Base-by-base conservation (phyloP, 1,140 invertebrate genomes). In the Cydia splendana region DNA sequence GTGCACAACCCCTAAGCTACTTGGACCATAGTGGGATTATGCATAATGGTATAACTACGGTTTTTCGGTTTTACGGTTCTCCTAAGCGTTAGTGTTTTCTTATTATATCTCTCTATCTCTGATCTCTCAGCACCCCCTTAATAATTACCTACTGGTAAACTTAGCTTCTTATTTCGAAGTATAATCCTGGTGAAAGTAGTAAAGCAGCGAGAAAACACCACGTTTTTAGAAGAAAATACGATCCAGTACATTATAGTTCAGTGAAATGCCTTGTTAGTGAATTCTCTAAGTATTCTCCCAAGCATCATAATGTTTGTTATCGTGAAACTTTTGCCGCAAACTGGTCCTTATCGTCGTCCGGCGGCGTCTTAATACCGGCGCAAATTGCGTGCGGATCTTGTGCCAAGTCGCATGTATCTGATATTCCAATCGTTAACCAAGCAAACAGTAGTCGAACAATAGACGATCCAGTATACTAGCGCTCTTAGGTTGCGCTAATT, bases 321-420 rank as follows among this genome's bases (percentile, higher is more conserved):
- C 34, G 80, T 80, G 67, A 82, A 82, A 82, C 75, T 80, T 81
- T 79, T 69, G 13, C 76, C 65, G 53, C 76, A 80, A 78, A 78
- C 69, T 18, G 51, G 73, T 77, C 77, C 81, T 80, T 82, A 81
- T 80, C 79, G 62, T 65, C 13, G 57, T 79, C 77, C 79, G 79
- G 65, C 76, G 78, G 77, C 18, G 69, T 20, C 73, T 77, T 57
- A 77, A 18, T 74, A 45, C 15, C 53, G 74, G 71, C 74, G 65
- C 78, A 79, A 79, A 79, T 79, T 76, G 77, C 73, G 76, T 77
- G 76, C 45, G 13, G 76, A 75, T 45, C 13, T 28, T 10, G 65
- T 75, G 78, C 78, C 78, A 79, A 79, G 62, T 79, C 53, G 18
- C 74, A 10, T 71, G 67, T 71, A 71, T 15, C 67, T 42, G 2